Base-by-base conservation (phyloP, 2,113 vertebrate species). In the Arizona elegans region DNA sequence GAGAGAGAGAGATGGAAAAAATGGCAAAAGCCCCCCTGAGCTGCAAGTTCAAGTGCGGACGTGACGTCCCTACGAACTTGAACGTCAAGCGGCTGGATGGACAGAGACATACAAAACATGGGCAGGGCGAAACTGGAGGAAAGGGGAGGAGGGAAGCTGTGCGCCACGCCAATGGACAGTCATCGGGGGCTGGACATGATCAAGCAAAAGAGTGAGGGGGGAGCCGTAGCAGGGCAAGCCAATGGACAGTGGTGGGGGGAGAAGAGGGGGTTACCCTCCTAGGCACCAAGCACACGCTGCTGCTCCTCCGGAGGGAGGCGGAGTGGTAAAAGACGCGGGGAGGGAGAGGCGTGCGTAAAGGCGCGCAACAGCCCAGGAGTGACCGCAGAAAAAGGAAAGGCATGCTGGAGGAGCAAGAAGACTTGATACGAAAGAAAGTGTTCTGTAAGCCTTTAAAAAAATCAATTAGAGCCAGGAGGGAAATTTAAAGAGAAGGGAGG, bases 21-120 rank as follows among this genome's bases (percentile, higher is more conserved):
- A 99, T 98, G 98, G 98, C 98, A 99, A 99, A 99, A 98, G 98
- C 98, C 98, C 99, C 98, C 98, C 98, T 98, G 98, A 99, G 99
- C 99, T 98, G 98, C 98, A 99, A 99, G 99, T 99, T 99, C 99
- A 99, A 99, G 99, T 99, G 99, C 99, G 99, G 99, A 99, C 99
- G 99, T 99, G 99, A 99, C 99, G 98, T 99, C 99, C 98, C 98
- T 98, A 98, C 98, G 99, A 99, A 99, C 99, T 99, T 99, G 99
- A 99, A 99, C 99, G 99, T 99, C 99, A 99, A 98, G 98, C 98
- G 98, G 96, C 98, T 98, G 99, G 99, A 99, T 99, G 98, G 98
- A 99, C 98, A 99, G 98, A 98, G 99, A 99, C 99, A 99, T 98
- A 98, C 98, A 98, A 98, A 99, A 99, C 99, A 99, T 99, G 98